Evolutionary conservation across 2,113 vertebrate species (phyloP).

Genomic region (Sapajus apella): DNA sequence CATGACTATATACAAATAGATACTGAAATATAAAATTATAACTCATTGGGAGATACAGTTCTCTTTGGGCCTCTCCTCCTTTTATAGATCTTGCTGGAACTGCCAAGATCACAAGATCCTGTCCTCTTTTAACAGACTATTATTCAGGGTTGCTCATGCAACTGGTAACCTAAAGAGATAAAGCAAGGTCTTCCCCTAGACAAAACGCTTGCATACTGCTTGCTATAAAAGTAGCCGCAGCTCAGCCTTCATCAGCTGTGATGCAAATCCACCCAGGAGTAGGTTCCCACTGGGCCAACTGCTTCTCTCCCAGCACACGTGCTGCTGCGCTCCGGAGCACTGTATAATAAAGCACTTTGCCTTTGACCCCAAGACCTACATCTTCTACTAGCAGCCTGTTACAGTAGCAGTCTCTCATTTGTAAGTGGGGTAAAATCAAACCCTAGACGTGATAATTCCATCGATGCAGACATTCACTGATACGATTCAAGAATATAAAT

Average conservation of each 20-base stretch:
- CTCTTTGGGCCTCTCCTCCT: not conserved
- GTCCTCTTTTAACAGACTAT: no score
- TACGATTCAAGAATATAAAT: not conserved
- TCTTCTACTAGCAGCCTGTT: not conserved
- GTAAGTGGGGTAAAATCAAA: not conserved
- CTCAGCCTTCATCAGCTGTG: not conserved
- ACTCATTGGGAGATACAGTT: not conserved
- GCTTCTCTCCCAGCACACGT: not conserved
- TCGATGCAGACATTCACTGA: not conserved
- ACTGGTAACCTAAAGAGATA: not conserved
- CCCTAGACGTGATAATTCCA: not conserved
- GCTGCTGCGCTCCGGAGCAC: no score
- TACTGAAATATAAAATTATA: not conserved
- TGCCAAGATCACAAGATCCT: not conserved
- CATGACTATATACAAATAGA: not conserved
- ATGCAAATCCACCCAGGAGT: not conserved
- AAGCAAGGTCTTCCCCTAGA: not conserved
- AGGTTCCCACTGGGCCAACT: accelerated
- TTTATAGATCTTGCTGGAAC: not conserved
- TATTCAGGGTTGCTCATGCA: not conserved
- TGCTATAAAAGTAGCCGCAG: not conserved
- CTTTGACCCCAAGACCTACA: not conserved
- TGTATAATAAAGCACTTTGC: accelerated
- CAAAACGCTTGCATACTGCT: not conserved
- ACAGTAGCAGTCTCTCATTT: no score